Evolutionary conservation across 2,797 vertebrate genomes (phyloP).

Genomic region (Antrozous pallidus): DNA sequence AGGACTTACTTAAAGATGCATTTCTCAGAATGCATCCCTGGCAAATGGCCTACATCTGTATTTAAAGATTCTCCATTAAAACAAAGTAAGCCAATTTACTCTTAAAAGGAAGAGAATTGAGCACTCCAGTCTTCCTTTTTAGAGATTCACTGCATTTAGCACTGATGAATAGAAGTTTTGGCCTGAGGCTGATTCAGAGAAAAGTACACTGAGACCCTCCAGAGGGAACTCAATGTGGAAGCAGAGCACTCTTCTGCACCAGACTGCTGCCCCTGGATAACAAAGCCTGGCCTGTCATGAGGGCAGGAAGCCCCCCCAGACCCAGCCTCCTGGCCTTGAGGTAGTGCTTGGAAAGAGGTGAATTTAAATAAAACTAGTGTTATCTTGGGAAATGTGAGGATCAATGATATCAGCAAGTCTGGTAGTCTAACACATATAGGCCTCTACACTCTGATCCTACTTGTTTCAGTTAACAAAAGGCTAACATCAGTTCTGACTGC

Average conservation of each 20-base stretch:
- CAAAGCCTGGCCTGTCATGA: accelerated
- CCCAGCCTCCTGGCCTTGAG: not conserved
- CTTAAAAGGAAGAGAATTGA: not conserved
- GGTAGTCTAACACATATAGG: not conserved
- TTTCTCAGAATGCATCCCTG: not conserved
- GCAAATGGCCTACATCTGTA: not conserved
- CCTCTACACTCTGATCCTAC: not conserved
- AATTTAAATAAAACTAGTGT: not conserved
- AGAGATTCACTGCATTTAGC: not conserved
- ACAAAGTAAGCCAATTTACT: not conserved
- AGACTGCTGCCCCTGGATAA: not conserved
- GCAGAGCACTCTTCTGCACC: not conserved
- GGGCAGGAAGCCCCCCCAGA: not conserved
- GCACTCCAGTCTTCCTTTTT: not conserved
- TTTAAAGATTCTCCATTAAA: not conserved
- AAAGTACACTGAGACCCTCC: not conserved
- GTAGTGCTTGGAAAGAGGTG: not conserved
- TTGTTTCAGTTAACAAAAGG: not conserved
- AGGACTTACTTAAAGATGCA: not conserved
- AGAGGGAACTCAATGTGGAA: not conserved
- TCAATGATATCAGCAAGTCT: not conserved
- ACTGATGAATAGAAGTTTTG: not conserved
- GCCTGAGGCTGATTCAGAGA: not conserved
- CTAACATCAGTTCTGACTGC: not conserved
- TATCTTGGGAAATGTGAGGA: not conserved